A percentile compares a stretch with the other conserved stretches of the same genome.
phyloP scores from a whole-genome alignment of 37 sponge, comb jelly and placozoan species.

The Ianthella basta region DNA sequence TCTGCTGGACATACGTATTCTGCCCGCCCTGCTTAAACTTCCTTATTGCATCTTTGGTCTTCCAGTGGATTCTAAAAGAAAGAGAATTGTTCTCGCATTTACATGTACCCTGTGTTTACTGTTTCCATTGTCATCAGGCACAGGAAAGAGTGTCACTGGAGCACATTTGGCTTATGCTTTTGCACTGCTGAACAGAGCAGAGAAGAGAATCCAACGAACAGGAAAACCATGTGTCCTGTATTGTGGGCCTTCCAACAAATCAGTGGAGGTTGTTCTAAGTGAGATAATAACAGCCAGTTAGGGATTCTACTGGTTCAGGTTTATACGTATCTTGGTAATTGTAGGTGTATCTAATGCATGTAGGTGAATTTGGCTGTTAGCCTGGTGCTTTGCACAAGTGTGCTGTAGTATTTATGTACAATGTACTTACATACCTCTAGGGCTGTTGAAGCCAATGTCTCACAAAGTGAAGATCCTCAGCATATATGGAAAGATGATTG shows the following conservation, averaged over 20 bases:
- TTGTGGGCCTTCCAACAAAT: conserved; percentile 55
- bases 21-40: too few relatives aligned
- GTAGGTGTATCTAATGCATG: too few relatives aligned
- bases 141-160: conserved; percentile 73
- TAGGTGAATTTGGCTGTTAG: too few relatives aligned
- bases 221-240: conserved; percentile 39
- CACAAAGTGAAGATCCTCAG: conserved; percentile 30
- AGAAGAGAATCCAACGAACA: background rate
- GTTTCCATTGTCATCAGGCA: too few relatives aligned
- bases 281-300: too few relatives aligned
- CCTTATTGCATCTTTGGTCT: too few relatives aligned
- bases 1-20: too few relatives aligned
- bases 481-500: conserved; percentile 47
- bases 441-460: background rate
- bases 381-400: background rate
- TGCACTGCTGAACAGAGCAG: conserved; percentile 11
- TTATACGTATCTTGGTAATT: too few relatives aligned
- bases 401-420: background rate
- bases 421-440: background rate
- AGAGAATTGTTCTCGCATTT: too few relatives aligned
- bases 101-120: too few relatives aligned
- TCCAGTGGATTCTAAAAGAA: too few relatives aligned
- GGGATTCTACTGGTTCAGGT: too few relatives aligned
- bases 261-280: conserved; percentile 63
- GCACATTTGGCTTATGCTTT: conserved; percentile 66